Percentiles rank a stretch among this genome's conserved stretches.
phyloP scores from a whole-genome alignment of 2,888 invertebrate species.

The Selenia dentaria region DNA sequence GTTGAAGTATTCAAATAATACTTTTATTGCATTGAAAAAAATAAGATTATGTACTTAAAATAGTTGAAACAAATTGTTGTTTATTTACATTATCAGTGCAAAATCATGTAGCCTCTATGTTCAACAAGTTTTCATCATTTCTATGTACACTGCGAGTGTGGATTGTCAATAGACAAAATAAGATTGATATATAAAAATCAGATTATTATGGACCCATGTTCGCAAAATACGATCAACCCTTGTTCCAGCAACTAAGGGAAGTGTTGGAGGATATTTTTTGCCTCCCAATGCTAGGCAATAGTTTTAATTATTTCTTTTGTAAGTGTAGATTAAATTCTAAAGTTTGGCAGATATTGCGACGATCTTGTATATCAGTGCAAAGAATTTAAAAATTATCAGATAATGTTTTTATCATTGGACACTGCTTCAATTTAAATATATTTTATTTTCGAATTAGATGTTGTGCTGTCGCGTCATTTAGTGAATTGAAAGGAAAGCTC shows the following conservation, averaged over 20 bases:
- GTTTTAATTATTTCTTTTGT: constrained; percentile 52
- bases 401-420: constrained; percentile 53
- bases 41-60: background rate
- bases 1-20: constrained; percentile 5
- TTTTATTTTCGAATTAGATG: constrained; percentile 62
- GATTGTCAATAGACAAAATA: no score
- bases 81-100: background rate
- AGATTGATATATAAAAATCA: no score
- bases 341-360: constrained; percentile 56
- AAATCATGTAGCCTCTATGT: no score
- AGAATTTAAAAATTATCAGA: constrained; percentile 60
- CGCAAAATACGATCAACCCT: constrained; percentile 49
- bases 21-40: no score
- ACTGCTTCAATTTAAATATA: constrained; percentile 65
- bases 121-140: no score
- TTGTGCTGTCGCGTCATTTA: constrained; percentile 28
- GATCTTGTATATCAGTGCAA: constrained; percentile 80
- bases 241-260: constrained; percentile 31
- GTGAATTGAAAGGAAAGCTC: constrained; percentile 13
- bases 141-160: no score
- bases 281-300: constrained; percentile 57
- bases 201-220: no score
- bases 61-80: background rate
- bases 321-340: constrained; percentile 65
- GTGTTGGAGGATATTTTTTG: constrained; percentile 48